Evolutionary conservation across 2,797 vertebrate species (phyloP).

Genomic region (Anguilla anguilla): DNA sequence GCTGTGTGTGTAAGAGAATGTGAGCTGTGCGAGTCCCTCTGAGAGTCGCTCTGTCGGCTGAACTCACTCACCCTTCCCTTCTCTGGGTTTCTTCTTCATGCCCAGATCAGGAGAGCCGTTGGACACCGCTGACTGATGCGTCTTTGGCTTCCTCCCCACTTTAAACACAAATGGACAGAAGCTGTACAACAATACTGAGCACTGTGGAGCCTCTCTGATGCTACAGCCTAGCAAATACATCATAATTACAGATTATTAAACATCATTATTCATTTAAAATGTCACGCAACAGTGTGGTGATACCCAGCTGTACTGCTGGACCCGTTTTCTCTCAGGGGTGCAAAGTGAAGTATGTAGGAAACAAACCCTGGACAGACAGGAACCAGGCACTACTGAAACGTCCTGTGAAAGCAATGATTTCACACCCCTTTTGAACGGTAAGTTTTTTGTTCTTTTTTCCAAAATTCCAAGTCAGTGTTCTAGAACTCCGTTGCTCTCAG

Average conservation of each 20-base stretch:
- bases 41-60: background rate
- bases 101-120: slow-evolving; percentile 86
- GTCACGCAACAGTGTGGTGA: background rate
- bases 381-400: background rate
- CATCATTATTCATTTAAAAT: background rate
- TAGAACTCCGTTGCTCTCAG: no score
- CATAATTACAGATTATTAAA: background rate
- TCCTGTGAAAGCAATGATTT: background rate
- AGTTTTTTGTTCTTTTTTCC: no score
- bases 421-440: background rate
- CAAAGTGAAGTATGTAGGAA: background rate
- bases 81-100: slow-evolving; percentile 94
- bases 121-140: slow-evolving; percentile 77
- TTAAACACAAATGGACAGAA: slow-evolving; percentile 35
- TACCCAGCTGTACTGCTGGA: background rate
- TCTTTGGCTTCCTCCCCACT: slow-evolving; percentile 93
- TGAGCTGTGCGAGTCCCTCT: background rate
- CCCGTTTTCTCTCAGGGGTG: background rate
- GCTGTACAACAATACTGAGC: background rate
- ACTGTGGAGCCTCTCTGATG: background rate
- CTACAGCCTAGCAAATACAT: background rate
- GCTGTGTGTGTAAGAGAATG: background rate
- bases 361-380: background rate
- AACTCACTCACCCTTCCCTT: slow-evolving; percentile 87
- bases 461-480: no score